Evolutionary conservation across 2,797 vertebrate species (phyloP).

Genomic region (Pempheris klunzingeri): DNA sequence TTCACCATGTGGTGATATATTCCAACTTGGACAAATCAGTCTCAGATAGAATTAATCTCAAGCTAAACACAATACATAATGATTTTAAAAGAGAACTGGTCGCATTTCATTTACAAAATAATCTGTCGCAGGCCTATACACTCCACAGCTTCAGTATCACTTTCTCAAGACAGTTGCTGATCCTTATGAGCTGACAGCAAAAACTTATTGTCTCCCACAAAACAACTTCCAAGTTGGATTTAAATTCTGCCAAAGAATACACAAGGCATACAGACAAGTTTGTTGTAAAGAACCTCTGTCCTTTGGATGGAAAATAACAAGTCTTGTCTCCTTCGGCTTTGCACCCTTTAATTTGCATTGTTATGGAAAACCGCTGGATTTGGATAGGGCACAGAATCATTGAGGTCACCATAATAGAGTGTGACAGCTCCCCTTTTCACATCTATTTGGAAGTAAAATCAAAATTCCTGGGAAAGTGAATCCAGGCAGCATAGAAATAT

Average conservation of each 20-base stretch:
- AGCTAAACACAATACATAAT: conserved; percentile 14
- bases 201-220: conserved; percentile 68
- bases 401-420: conserved; percentile 84
- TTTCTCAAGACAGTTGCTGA: conserved; percentile 68
- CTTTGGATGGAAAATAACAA: conserved; percentile 79
- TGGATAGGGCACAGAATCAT: conserved; percentile 82
- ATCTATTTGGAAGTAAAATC: conserved; percentile 83
- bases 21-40: conserved; percentile 18
- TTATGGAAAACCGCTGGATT: conserved; percentile 85
- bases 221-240: conserved; percentile 77
- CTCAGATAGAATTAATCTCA: conserved; percentile 7
- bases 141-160: conserved; percentile 33
- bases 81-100: not conserved
- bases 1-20: conserved; percentile 13
- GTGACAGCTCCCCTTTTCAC: conserved; percentile 84
- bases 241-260: conserved; percentile 71
- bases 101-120: conserved; percentile 40
- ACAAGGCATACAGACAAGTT: conserved; percentile 73
- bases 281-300: conserved; percentile 79
- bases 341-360: conserved; percentile 83
- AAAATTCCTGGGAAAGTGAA: conserved; percentile 83
- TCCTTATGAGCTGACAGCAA: conserved; percentile 65
- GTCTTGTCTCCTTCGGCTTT: conserved; percentile 80
- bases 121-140: conserved; percentile 23
- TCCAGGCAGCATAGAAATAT: conserved; percentile 69